These are phyloP conservation scores for Drosophila orena DNA, from an alignment of 1,140 invertebrate species.

Conservation along the genomic window DNA sequence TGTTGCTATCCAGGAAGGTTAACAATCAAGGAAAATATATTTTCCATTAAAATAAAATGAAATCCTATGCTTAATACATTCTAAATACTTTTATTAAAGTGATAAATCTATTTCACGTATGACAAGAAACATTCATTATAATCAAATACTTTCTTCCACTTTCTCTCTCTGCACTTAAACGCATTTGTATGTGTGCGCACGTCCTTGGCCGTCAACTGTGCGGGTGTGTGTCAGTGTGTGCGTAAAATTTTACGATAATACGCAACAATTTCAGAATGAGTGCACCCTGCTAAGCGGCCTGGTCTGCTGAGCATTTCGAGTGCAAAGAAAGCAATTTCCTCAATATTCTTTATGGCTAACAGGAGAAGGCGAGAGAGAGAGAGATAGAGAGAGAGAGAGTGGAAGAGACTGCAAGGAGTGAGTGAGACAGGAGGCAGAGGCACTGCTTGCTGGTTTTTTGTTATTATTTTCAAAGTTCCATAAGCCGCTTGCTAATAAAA, in stretches of 20 bases:
- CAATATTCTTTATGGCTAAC: conserved; percentile 74
- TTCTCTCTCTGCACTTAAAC: conserved; percentile 13
- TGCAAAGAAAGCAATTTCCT: conserved; percentile 80
- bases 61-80: no score
- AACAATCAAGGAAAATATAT: no score
- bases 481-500: conserved; percentile 76
- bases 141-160: background rate
- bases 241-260: conserved; percentile 79
- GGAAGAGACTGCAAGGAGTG: background rate
- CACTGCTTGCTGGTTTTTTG: conserved; percentile 49
- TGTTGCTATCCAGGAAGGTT: background rate
- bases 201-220: conserved; percentile 43
- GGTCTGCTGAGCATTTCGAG: conserved; percentile 58
- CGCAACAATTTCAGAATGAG: conserved; percentile 80
- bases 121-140: no score
- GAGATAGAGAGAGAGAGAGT: conserved; percentile 1
- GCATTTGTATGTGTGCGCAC: conserved; percentile 61
- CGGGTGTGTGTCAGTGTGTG: conserved; percentile 43
- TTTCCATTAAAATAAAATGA: no score
- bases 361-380: conserved; percentile 5
- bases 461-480: conserved; percentile 80
- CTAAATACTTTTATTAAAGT: background rate
- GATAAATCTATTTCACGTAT: background rate
- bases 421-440: conserved; percentile 1
- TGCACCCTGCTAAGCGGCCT: conserved; percentile 55